A percentile compares a stretch with the other conserved stretches of the same genome.
Evolutionary conservation across 2,113 vertebrate genomes (phyloP).

Genomic region (Gymnorhina tibicen): DNA sequence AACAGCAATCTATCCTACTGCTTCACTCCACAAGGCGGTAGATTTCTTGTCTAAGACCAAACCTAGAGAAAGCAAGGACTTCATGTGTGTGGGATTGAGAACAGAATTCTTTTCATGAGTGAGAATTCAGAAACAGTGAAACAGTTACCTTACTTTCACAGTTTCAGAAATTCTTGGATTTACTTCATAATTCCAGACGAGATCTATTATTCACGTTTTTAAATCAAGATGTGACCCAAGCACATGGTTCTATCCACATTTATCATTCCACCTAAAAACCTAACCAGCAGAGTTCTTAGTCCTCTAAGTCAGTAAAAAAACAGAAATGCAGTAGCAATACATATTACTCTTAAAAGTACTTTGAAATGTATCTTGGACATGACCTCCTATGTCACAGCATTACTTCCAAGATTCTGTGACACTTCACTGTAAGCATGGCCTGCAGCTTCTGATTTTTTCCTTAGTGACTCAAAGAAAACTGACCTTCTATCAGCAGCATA

Average conservation of each 20-base stretch:
- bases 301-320: neutral
- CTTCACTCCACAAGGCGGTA: neutral
- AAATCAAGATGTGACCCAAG: neutral
- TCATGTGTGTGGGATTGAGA: neutral
- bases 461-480: neutral
- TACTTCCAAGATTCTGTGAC: neutral
- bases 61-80: neutral
- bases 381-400: neutral
- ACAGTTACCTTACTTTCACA: neutral
- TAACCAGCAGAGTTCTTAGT: neutral
- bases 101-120: neutral
- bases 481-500: neutral
- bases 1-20: neutral
- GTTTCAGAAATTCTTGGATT: neutral
- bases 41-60: neutral
- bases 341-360: neutral
- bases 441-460: neutral
- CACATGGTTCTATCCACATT: neutral
- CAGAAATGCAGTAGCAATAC: neutral
- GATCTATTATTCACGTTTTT: neutral
- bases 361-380: neutral
- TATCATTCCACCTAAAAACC: neutral
- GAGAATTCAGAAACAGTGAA: neutral
- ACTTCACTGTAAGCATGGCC: neutral
- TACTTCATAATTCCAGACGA: neutral